Conservation (phyloP, 1,140 invertebrate species). For the Trinorchestia longiramus region DNA sequence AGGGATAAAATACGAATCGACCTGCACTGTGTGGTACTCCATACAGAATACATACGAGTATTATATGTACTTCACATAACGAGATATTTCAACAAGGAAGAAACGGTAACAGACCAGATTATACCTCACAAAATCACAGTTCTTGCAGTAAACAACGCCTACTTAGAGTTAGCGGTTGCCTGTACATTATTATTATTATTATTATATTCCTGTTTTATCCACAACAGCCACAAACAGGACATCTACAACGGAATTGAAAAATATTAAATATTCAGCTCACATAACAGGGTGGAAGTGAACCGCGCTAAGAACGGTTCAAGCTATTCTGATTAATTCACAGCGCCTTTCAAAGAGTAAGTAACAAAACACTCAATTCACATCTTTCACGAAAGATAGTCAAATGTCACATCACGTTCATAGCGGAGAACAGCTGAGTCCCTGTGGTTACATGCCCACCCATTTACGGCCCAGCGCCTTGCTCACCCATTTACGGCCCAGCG, state of each 20-base stretch:
- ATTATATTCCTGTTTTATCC: too few species aligned
- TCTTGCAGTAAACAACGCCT: background rate
- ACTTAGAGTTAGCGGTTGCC: background rate
- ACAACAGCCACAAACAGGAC: too few species aligned
- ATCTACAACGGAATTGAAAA: background rate
- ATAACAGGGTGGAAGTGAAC: background rate
- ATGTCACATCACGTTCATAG: too few species aligned
- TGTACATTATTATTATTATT: too few species aligned
- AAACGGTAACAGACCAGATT: background rate
- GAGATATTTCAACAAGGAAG: background rate
- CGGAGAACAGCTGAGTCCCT: background rate
- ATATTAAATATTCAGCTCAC: background rate
- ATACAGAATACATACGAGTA: too few species aligned
- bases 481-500: too few species aligned
- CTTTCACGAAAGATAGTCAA: too few species aligned
- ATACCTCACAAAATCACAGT: background rate
- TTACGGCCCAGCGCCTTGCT: too few species aligned
- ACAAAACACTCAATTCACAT: too few species aligned
- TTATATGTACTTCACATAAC: background rate
- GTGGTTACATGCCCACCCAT: too few species aligned
- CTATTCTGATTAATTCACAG: background rate
- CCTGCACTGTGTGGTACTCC: too few species aligned
- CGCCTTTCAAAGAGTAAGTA: background rate
- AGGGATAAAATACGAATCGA: too few species aligned
- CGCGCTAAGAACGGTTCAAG: background rate